A percentile compares a stretch with the other conserved stretches of the same genome.
These are phyloP conservation scores for Chromobotia macracanthus DNA, from an alignment of 2,797 vertebrate genomes.

Conservation along the genomic window DNA sequence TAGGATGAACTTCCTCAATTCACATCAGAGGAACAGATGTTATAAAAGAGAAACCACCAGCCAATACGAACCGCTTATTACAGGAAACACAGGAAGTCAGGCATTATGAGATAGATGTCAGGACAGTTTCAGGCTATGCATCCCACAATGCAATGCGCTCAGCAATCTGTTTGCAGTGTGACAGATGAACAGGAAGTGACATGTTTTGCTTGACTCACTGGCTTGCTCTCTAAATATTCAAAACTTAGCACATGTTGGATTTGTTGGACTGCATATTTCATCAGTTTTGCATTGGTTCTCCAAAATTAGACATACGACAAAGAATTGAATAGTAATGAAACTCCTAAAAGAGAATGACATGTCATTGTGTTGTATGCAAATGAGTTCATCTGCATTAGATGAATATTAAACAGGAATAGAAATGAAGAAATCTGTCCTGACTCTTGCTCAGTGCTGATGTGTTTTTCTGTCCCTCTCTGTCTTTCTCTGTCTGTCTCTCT, in stretches of 20 bases:
- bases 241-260: neutral
- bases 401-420: conserved; percentile 1
- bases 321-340: neutral
- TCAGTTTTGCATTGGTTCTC: neutral
- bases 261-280: neutral
- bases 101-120: neutral
- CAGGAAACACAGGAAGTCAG: neutral
- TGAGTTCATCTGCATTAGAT: conserved; percentile 2
- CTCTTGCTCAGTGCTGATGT: neutral
- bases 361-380: conserved; percentile 17
- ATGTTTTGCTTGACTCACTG: no score
- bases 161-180: no score
- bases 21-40: neutral
- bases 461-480: no score
- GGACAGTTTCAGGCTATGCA: neutral
- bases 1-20: conserved; percentile 6
- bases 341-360: neutral
- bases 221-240: neutral
- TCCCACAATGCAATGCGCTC: no score
- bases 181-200: no score
- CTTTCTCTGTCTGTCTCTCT: no score
- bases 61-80: neutral
- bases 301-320: neutral
- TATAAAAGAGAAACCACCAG: neutral
- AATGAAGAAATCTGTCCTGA: neutral